Evolutionary conservation across 2,888 invertebrate genomes (phyloP), one percentile per base, ranked within the genome.

Genomic region (Drosophila bunnanda): DNA sequence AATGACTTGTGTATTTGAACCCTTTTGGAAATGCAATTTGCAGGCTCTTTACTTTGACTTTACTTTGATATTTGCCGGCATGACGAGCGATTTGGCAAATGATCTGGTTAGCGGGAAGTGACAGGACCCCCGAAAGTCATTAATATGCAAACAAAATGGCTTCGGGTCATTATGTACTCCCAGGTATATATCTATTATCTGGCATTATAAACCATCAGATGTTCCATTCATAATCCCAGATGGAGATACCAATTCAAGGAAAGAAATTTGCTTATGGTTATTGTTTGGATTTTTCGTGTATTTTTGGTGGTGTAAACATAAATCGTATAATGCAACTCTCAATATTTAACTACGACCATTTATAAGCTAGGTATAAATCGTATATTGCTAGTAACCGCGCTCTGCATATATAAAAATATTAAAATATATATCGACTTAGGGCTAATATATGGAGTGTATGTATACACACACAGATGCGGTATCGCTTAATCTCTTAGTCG

Each of bases 1-100:
- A 88, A 76, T 86, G 85, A 86, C 89, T 86, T 77, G 88, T 74
- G 39, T 10, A 65, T 77, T 87, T 69, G n/a, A 87, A 87, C 80
- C 85, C 88, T 88, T 88, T 80, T 25, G 25, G 58, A 52, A 34
- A 58, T 55, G 62, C 38, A 69, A 70, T 57, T 52, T 60, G 43
- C 76, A 75, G 55, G 69, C 67, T 68, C n/a, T 53, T 58, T 62
- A 73, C 77, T 62, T 65, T 71, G 77, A 72, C 32, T 65, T 43
- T 8, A 0, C 75, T 81, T 89, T 90, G 79, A 82, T 59, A 52
- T 66, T 28, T 28, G 36, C 73, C 88, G 82, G 88, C 80, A 79
- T 81, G 83, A 85, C 78, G 46, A 15, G 55, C 32, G 58, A 62
- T 73, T 76, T 57, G 57, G 52, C 43, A 75, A 82, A 69, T 73